Evolutionary conservation across 2,888 invertebrate species (phyloP), one percentile per base, ranked within the genome.

Genomic region (Philopedon plagiatum): DNA sequence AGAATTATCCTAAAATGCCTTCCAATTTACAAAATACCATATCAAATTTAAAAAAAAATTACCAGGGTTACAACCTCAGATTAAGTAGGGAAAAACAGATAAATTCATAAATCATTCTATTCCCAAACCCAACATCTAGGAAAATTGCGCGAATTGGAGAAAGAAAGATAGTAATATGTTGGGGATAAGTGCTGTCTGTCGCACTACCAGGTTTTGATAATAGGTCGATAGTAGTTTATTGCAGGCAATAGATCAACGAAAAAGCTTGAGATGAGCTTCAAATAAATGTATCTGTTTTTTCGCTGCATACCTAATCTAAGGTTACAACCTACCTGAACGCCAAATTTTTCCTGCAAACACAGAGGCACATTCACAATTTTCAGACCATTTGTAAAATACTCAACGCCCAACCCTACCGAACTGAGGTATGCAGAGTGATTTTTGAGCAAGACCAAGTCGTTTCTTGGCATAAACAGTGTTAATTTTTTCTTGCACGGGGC

Each of bases 401-500:
- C 85, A 83, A 90, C 88, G 34, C 83, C 80, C 19, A 93, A 80
- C 13, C 94, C 94, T 62, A 91, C 86, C 77, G 86, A 87, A 61
- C 80, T 78, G 75, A 93, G 88, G 79, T 89, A 87, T 3, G 87
- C 83, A 75, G 83, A 85, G 77, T 88, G 89, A 73, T 87, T 88
- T 75, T 86, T 85, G 51, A 92, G 80, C 69, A 90, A 86, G 19
- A 87, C 78, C 23, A 89, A 80, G 78, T 90, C 88, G 51, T 88
- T 87, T 74, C 85, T 83, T 9, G 86, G 70, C 44, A 83, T 60
- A 57, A 79, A 78, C 57, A 83, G 71, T 23, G 77, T 75, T 9
- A 82, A 57, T 29, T 71, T 67, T 62, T 78, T 74, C 9, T 76
- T 58, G 29, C 76, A 78, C 29, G 60, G 51, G 0, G 66, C 41